phyloP scores from a whole-genome alignment of 2,797 vertebrate species.

The Chiroxiphia lanceolata region DNA sequence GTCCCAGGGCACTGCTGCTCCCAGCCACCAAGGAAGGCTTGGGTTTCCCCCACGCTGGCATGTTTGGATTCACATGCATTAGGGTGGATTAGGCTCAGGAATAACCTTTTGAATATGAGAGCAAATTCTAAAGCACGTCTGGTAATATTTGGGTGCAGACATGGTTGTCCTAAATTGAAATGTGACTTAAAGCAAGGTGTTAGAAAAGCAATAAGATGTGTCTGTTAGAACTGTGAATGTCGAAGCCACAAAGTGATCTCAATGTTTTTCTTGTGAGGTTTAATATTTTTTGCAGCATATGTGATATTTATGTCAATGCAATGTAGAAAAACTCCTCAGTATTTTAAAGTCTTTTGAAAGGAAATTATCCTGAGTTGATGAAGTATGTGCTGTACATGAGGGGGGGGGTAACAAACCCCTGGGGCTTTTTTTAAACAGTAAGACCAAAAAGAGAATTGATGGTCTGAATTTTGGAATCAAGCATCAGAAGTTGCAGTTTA shows the following conservation, averaged over 20 bases:
- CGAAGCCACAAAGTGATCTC: background rate
- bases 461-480: background rate
- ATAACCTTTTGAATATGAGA: background rate
- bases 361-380: background rate
- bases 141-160: background rate
- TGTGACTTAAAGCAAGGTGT: background rate
- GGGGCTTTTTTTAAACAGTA: background rate
- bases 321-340: background rate
- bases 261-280: background rate
- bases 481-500: background rate
- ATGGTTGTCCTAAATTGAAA: background rate
- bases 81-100: background rate
- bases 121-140: background rate
- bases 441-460: background rate
- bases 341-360: background rate
- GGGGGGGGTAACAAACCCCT: background rate
- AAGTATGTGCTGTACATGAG: rapidly evolving
- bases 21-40: conserved; percentile 5
- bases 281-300: background rate
- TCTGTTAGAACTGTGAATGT: background rate
- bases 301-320: background rate
- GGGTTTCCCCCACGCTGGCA: background rate
- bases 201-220: background rate
- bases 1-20: background rate
- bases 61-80: background rate